Conservation (phyloP, 2,113 vertebrate species). For the Lepidothrix coronata region DNA sequence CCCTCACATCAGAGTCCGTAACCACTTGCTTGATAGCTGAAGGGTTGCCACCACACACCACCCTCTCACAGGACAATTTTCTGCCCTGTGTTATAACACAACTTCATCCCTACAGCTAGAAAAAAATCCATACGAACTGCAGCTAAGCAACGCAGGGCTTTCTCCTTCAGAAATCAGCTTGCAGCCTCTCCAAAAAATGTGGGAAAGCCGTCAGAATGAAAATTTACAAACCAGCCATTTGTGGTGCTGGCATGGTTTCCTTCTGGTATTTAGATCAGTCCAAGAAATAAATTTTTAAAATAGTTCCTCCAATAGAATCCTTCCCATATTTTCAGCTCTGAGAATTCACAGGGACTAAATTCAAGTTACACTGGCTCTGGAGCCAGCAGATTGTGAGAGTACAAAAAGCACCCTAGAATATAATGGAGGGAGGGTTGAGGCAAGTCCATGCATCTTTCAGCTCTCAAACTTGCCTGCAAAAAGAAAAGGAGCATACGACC, state of each 20-base stretch:
- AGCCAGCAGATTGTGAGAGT: background rate
- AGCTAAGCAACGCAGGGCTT: background rate
- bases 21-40: background rate
- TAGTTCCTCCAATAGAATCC: background rate
- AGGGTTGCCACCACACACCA: background rate
- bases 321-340: background rate
- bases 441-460: background rate
- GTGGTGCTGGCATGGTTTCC: background rate
- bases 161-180: background rate
- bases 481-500: background rate
- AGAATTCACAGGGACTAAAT: background rate
- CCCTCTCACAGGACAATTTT: background rate
- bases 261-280: background rate
- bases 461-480: background rate
- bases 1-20: background rate
- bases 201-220: background rate
- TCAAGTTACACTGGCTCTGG: background rate
- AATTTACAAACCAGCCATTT: conserved; percentile 8
- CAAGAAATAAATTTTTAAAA: background rate
- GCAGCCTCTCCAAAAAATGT: background rate
- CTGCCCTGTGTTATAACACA: background rate
- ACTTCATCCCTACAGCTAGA: background rate
- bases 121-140: background rate
- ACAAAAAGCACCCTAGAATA: background rate
- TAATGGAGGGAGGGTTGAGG: background rate